Conservation (phyloP, 2,113 vertebrate genomes). For the Sinosuthora webbiana region DNA sequence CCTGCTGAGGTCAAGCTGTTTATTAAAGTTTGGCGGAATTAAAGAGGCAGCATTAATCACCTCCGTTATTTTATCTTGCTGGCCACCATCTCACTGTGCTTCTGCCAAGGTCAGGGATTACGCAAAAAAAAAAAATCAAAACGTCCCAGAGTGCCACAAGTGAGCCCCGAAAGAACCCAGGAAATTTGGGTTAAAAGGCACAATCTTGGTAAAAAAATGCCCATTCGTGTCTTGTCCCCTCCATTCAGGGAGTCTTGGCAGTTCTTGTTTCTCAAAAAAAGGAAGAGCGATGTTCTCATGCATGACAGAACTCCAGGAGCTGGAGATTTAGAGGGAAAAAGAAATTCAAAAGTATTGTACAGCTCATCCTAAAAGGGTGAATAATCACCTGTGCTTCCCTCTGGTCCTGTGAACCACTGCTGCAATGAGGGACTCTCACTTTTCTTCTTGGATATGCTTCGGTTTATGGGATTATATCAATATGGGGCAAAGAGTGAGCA, state of each 20-base stretch:
- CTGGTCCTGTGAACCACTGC: background rate
- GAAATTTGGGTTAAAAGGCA: background rate
- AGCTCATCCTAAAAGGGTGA: background rate
- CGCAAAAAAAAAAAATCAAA: background rate
- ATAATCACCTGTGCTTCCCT: background rate
- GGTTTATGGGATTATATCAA: background rate
- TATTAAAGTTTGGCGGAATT: background rate
- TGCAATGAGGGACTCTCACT: background rate
- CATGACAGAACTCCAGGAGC: background rate
- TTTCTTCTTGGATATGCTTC: background rate
- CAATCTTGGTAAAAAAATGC: background rate
- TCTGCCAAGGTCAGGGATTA: background rate
- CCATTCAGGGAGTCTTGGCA: background rate
- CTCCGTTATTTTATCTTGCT: background rate
- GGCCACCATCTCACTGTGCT: background rate
- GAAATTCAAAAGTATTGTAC: background rate
- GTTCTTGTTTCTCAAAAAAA: slow-evolving; percentile 62
- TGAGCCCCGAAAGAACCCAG: background rate
- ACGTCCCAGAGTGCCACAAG: background rate
- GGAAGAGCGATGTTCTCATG: background rate
- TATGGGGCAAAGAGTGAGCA: background rate
- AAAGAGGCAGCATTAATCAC: background rate
- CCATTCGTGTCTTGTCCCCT: background rate
- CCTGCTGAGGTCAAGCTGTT: background rate
- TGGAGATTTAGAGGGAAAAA: background rate